Conservation (phyloP, 92 coral and sea anemone genomes). For the Bergia puertoricense region DNA sequence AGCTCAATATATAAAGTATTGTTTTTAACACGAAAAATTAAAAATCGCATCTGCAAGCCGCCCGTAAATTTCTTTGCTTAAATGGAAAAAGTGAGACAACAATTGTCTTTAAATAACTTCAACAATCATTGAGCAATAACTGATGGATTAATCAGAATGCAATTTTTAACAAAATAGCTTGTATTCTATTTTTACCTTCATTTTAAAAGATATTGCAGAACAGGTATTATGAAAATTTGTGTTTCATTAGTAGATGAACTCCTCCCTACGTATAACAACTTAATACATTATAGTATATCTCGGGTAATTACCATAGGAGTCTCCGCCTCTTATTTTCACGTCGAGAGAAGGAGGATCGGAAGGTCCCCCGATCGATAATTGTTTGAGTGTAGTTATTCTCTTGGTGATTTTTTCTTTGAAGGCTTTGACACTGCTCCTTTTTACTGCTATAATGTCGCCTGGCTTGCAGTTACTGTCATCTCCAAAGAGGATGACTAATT, state of each 20-base stretch:
- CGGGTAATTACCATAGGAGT: conserved; percentile 12
- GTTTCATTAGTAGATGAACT: not conserved
- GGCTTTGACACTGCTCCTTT: conserved; percentile 4
- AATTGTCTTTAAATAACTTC: too few species aligned
- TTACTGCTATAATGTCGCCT: conserved; percentile 7
- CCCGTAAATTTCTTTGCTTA: too few species aligned
- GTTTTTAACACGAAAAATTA: too few species aligned
- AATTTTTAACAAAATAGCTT: too few species aligned
- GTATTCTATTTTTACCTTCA: too few species aligned
- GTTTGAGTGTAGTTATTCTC: not conserved
- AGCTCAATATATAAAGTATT: too few species aligned
- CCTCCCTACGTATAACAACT: not conserved
- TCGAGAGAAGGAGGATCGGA: not conserved
- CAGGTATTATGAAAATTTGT: not conserved
- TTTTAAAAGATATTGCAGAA: not conserved
- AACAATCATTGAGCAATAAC: too few species aligned
- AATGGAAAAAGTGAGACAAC: too few species aligned
- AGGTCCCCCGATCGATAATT: not conserved
- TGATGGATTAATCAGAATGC: too few species aligned
- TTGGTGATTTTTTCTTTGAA: conserved; percentile 5
- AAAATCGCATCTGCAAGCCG: too few species aligned
- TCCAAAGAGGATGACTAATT: conserved; percentile 13
- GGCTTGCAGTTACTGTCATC: conserved; percentile 33
- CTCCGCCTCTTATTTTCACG: not conserved
- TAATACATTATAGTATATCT: too few species aligned